A percentile compares a stretch with the other conserved stretches of the same genome.
Evolutionary conservation across 1,140 invertebrate genomes (phyloP).

Genomic region (Agraylea sexmaculata): DNA sequence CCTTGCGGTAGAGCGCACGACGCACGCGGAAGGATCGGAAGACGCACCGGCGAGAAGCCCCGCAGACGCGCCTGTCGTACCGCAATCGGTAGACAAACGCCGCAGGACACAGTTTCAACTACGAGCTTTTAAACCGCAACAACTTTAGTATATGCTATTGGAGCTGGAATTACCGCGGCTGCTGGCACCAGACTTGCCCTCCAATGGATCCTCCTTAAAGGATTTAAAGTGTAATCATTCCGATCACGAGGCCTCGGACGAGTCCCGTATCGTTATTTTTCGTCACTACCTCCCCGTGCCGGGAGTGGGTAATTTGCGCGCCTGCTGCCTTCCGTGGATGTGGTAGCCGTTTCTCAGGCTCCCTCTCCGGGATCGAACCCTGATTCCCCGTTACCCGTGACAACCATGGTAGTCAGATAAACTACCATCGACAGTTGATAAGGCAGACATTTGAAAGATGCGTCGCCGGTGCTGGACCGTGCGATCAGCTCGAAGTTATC

Average conservation of each 20-base stretch:
- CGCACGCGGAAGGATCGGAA: no score
- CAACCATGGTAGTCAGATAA: slow-evolving; percentile 66
- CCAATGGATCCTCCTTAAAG: slow-evolving; percentile 79
- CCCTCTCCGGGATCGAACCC: slow-evolving; percentile 60
- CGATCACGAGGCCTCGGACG: slow-evolving; percentile 73
- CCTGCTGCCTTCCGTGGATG: slow-evolving; percentile 87
- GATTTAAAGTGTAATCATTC: slow-evolving; percentile 85
- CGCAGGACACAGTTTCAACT: slow-evolving; percentile 55
- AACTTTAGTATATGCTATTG: slow-evolving; percentile 83
- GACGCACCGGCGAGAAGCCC: no score
- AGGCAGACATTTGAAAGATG: slow-evolving; percentile 80
- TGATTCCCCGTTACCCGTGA: slow-evolving; percentile 68
- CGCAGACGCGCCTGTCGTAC: no score
- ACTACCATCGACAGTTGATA: slow-evolving; percentile 78
- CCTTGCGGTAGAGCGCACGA: no score
- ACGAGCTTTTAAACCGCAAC: slow-evolving; percentile 69
- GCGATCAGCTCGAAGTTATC: slow-evolving; percentile 68
- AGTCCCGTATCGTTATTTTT: slow-evolving; percentile 82
- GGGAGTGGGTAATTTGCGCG: slow-evolving; percentile 80
- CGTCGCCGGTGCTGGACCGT: slow-evolving; percentile 60
- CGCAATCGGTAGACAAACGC: no score
- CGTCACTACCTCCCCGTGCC: slow-evolving; percentile 68
- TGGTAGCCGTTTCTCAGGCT: slow-evolving; percentile 86
- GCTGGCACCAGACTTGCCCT: slow-evolving; percentile 88
- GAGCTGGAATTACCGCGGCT: slow-evolving; percentile 86